phyloP scores from a whole-genome alignment of 1,140 invertebrate genomes.

The Drosophila erecta region DNA sequence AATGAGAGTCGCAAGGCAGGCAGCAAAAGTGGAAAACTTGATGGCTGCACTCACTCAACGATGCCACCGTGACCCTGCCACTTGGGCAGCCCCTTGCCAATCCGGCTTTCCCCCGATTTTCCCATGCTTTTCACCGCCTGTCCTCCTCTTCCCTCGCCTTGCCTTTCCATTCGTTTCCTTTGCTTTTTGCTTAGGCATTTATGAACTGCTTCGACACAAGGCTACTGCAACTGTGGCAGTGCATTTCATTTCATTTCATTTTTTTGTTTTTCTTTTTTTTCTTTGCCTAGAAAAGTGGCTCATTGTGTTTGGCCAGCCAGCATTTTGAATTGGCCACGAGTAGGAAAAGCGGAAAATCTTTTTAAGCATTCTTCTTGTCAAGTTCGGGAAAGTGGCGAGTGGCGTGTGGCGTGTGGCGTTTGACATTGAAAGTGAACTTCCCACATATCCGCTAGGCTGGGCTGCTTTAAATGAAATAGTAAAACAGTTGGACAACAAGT shows the following conservation, averaged over 20 bases:
- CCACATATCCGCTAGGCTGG: neutral
- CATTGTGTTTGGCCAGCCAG: constrained; percentile 7
- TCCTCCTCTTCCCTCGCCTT: neutral
- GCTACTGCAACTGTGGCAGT: constrained; percentile 43
- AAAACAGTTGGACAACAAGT: too few species aligned
- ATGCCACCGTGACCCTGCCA: constrained; percentile 60
- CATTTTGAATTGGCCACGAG: constrained; percentile 17
- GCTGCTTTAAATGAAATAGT: too few species aligned
- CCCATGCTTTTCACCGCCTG: neutral
- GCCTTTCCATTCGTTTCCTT: neutral
- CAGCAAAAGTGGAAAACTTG: constrained; percentile 56
- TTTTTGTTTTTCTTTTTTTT: too few species aligned
- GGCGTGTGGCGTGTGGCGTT: constrained; percentile 1
- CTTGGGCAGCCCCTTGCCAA: constrained; percentile 30
- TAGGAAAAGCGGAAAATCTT: constrained; percentile 21
- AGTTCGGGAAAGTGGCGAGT: constrained; percentile 2
- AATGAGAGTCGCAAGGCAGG: constrained; percentile 36
- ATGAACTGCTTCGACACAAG: constrained; percentile 46
- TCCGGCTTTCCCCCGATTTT: neutral
- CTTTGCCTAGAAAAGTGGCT: neutral
- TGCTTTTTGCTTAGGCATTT: constrained; percentile 28
- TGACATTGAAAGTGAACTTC: constrained; percentile 14
- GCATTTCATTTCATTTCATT: constrained; percentile 37
- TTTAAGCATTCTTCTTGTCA: constrained; percentile 16
- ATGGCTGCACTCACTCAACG: constrained; percentile 64